These are phyloP conservation scores for Edolisoma coerulescens DNA, from an alignment of 2,113 vertebrate genomes.

Conservation along the genomic window DNA sequence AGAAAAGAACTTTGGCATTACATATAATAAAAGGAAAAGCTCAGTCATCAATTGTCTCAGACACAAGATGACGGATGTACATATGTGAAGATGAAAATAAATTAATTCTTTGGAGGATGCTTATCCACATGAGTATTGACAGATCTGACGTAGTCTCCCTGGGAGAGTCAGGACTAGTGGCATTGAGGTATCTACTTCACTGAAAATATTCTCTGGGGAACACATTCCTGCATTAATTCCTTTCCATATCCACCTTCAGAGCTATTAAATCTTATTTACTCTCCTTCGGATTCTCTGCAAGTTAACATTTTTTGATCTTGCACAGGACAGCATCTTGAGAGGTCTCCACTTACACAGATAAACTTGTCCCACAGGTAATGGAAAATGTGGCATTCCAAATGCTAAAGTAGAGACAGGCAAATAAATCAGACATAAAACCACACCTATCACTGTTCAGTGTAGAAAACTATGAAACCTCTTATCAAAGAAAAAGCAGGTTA, in stretches of 20 bases:
- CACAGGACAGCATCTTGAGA: not conserved
- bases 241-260: not conserved
- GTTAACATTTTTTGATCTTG: not conserved
- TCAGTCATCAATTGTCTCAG: not conserved
- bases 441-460: not conserved
- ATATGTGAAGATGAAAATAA: not conserved
- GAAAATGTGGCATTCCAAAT: not conserved
- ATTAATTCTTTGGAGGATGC: not conserved
- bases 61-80: not conserved
- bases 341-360: not conserved
- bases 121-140: not conserved
- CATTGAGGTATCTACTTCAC: not conserved
- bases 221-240: not conserved
- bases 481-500: not conserved
- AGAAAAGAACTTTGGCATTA: not conserved
- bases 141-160: not conserved
- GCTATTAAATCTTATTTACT: not conserved
- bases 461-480: not conserved
- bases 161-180: not conserved
- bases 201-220: not conserved
- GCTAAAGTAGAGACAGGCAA: not conserved
- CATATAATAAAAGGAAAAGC: not conserved
- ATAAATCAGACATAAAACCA: not conserved
- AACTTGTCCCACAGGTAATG: not conserved
- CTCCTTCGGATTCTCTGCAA: not conserved